Evolutionary conservation across 2,797 vertebrate species (phyloP), one percentile per base, ranked within the genome.

Genomic region (Malacoraja senta): DNA sequence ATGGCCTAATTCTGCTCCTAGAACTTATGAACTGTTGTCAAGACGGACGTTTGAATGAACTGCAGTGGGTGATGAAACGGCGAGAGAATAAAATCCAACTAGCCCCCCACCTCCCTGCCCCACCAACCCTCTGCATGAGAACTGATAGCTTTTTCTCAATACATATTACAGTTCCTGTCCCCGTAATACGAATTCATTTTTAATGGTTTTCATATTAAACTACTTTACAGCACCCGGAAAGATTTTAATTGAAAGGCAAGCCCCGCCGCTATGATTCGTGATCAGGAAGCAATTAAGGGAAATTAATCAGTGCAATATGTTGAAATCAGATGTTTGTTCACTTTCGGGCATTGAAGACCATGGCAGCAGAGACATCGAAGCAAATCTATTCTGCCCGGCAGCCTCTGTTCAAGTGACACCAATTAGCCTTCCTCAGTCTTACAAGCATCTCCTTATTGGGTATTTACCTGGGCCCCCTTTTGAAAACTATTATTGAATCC

Each of bases 121-220:
- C 29, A 29, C n/a, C n/a, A 32, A 63, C 8, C 21, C 19, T 32
- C n/a, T 65, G 35, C 65, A 65, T 65, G 17, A n/a, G n/a, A 88
- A 32, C 84, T 88, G 58, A 32, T 21, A 2, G 1, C 4, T 65
- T 65, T 29, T 63, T 65, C 3, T 35, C 7, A 26, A 63, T 32
- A 8, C 63, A 63, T 88, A 65, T 65, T 35, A 65, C 65, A 35
- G 61, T 21, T 19, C 32, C 63, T 8, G 13, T 9, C 61, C 35
- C n/a, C 8, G 0, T 88, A 6, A n/a, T 17, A 65, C 84, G 35
- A 88, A 88, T 88, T 88, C 84, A 65, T 65, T 65, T 86, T 65
- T 88, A 88, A 65, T 88, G 84, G n/a, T 19, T 15, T 65, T 35
- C 84, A 88, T 88, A 65, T 65, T 88, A 88, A 88, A 32, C 84